Conservation (phyloP, 2,888 invertebrate genomes). For the Chirona hameri region DNA sequence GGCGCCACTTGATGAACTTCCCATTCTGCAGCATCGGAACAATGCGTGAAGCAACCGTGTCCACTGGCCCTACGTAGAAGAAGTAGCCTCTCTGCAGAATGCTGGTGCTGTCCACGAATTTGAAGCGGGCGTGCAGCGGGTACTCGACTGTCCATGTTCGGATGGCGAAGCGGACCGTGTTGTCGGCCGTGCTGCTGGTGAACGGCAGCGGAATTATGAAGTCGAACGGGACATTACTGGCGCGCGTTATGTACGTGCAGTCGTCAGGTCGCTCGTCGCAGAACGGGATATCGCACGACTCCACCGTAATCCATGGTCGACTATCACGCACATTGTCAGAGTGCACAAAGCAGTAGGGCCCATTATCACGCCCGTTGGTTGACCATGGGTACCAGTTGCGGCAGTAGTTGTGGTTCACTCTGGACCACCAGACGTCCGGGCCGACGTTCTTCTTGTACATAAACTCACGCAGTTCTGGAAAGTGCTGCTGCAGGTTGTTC, state of each 20-base stretch:
- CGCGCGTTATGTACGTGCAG: neutral
- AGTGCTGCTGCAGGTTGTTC: neutral
- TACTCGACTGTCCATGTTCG: conserved; percentile 24
- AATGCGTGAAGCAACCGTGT: neutral
- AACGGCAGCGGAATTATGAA: neutral
- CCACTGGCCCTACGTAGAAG: neutral
- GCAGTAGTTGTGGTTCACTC: neutral
- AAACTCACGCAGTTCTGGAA: conserved; percentile 2
- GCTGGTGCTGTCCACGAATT: neutral
- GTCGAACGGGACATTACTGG: neutral
- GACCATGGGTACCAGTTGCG: conserved; percentile 29
- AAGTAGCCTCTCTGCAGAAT: neutral
- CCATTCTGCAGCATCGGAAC: neutral
- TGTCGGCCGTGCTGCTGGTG: neutral
- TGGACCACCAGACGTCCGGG: neutral
- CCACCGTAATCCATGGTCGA: neutral
- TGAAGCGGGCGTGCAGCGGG: conserved; percentile 6
- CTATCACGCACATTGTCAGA: neutral
- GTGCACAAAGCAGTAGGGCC: conserved; percentile 13
- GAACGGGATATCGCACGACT: conserved; percentile 25
- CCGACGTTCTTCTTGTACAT: neutral
- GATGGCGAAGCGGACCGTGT: neutral
- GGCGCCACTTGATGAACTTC: conserved; percentile 7
- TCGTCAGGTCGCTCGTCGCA: neutral
- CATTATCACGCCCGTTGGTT: conserved; percentile 7